Evolutionary conservation across 2,888 invertebrate genomes (phyloP).

Genomic region (Drosophila anceps): DNA sequence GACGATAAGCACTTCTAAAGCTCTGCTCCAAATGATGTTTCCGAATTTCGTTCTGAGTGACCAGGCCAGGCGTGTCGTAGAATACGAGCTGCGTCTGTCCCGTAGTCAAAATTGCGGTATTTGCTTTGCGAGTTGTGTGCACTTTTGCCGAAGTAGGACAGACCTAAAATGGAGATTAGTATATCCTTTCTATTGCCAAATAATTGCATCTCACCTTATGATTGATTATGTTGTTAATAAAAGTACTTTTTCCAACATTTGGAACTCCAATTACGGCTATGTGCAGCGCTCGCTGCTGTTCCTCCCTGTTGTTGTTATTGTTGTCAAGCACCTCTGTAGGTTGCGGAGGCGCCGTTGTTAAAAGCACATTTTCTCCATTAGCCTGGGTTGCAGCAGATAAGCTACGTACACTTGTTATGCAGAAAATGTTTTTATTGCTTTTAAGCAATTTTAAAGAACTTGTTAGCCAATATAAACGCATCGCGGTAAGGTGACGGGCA

Average conservation of each 20-base stretch:
- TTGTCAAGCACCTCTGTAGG: slow-evolving; percentile 1
- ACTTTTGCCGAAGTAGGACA: slow-evolving; percentile 96
- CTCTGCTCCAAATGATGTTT: slow-evolving; percentile 87
- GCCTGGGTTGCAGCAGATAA: slow-evolving; percentile 35
- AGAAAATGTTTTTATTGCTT: slow-evolving; percentile 36
- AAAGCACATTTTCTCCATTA: slow-evolving; percentile 20
- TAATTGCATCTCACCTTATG: slow-evolving; percentile 88
- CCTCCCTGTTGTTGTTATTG: slow-evolving; percentile 10
- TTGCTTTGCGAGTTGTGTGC: slow-evolving; percentile 93
- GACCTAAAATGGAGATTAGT: slow-evolving; percentile 87
- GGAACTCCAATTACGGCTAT: slow-evolving; percentile 96
- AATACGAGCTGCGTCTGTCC: slow-evolving; percentile 95
- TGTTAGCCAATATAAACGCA: slow-evolving; percentile 44
- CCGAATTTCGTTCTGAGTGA: slow-evolving; percentile 88
- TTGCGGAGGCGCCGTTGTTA: slow-evolving; percentile 15
- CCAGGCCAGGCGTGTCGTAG: slow-evolving; percentile 96
- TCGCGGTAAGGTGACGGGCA: slow-evolving; percentile 40
- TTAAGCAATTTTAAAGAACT: slow-evolving; percentile 56
- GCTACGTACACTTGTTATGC: slow-evolving; percentile 32
- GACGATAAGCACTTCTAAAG: slow-evolving; percentile 87
- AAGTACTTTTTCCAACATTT: slow-evolving; percentile 98
- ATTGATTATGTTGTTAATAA: slow-evolving; percentile 94
- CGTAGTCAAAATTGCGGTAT: slow-evolving; percentile 90
- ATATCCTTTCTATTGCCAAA: not conserved
- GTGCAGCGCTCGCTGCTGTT: slow-evolving; percentile 71